Percentiles rank a stretch among this genome's conserved stretches.
Conservation (phyloP, 2,797 vertebrate genomes). For the Acanthornis magna region DNA sequence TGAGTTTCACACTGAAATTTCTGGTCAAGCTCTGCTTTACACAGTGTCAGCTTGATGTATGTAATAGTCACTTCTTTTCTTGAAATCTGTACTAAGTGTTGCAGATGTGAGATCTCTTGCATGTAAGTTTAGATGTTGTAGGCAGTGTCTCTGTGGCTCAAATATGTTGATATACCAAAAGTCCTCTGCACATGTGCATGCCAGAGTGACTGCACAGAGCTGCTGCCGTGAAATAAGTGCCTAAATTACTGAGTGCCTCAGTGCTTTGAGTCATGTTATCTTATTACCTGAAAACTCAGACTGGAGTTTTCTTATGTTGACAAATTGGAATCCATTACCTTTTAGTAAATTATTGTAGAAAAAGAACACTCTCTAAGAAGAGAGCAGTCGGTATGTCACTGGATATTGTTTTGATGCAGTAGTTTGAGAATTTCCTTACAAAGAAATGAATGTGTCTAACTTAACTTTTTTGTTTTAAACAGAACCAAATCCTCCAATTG, state of each 20-base stretch:
- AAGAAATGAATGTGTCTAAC: background rate
- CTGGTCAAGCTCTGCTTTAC: background rate
- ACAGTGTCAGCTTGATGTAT: background rate
- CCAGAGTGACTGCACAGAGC: background rate
- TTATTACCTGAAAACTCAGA: background rate
- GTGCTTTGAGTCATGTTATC: background rate
- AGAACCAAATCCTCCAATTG: slow-evolving; percentile 97
- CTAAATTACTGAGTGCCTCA: background rate
- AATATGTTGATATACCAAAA: background rate
- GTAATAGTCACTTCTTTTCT: background rate
- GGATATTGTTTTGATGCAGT: background rate
- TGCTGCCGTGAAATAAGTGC: background rate
- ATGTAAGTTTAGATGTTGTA: background rate
- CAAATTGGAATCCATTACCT: background rate
- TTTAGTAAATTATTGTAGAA: background rate
- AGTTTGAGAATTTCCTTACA: background rate
- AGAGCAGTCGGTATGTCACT: background rate
- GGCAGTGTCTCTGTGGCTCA: background rate
- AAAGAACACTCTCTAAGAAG: background rate
- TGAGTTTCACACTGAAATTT: background rate
- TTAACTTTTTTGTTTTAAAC: slow-evolving; percentile 54
- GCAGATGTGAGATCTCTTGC: background rate
- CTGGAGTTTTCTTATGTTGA: background rate
- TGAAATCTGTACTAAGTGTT: background rate
- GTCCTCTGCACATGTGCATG: accelerated